A percentile compares a stretch with the other conserved stretches of the same genome.
Evolutionary conservation across 2,113 vertebrate species (phyloP).

Genomic region (Chloropsis hardwickii): DNA sequence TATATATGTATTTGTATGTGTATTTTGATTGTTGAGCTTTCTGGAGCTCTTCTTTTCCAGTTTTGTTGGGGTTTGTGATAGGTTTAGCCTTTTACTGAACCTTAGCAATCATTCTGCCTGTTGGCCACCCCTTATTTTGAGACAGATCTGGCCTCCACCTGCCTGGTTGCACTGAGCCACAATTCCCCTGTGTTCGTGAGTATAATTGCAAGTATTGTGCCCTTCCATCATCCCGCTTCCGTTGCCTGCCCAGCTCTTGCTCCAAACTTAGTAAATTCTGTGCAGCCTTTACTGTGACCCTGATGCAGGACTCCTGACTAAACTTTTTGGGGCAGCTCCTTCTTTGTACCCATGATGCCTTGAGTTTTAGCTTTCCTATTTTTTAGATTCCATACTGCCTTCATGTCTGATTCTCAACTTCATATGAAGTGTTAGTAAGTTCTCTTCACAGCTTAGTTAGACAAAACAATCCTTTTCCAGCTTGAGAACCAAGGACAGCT

Average conservation of each 20-base stretch:
- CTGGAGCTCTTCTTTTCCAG: neutral
- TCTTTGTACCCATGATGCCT: neutral
- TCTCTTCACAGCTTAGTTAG: neutral
- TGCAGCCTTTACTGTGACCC: neutral
- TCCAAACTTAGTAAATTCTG: neutral
- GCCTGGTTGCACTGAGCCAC: neutral
- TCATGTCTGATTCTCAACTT: neutral
- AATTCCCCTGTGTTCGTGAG: neutral
- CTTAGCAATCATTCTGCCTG: neutral
- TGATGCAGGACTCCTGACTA: neutral
- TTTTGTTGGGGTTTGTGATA: neutral
- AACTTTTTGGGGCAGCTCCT: neutral
- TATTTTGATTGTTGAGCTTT: neutral
- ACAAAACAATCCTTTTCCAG: neutral
- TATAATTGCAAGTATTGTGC: neutral
- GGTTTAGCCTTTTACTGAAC: neutral
- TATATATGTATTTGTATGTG: neutral
- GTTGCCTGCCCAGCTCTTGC: neutral
- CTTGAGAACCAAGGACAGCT: neutral
- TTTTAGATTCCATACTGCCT: neutral
- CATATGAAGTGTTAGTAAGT: neutral
- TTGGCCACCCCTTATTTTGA: neutral
- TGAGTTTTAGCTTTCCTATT: neutral
- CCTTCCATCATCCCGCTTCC: rapidly evolving
- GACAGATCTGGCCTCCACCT: neutral